phyloP scores from a whole-genome alignment of 2,888 invertebrate species.

The Scotopteryx bipunctaria region DNA sequence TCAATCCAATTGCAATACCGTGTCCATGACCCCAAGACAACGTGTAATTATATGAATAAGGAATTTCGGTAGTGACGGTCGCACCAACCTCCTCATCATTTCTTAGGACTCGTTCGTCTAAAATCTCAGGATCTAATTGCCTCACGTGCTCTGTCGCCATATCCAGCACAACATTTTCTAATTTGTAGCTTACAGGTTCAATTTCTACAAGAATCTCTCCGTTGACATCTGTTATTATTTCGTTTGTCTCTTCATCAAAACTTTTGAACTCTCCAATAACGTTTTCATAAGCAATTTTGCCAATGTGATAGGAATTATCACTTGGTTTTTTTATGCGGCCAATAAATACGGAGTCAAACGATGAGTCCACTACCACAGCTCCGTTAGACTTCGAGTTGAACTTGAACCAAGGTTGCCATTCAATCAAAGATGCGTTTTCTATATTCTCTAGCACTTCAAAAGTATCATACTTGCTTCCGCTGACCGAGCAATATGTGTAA shows the following conservation, averaged over 20 bases:
- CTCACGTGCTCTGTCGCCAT: slow-evolving; percentile 77
- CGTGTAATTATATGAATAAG: slow-evolving; percentile 87
- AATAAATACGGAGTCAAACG: slow-evolving; percentile 66
- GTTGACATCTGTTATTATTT: slow-evolving; percentile 76
- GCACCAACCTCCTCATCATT: slow-evolving; percentile 83
- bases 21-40: slow-evolving; percentile 92
- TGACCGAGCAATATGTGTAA: slow-evolving; percentile 85
- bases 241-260: slow-evolving; percentile 85
- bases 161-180: slow-evolving; percentile 86
- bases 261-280: slow-evolving; percentile 87
- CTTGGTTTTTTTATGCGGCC: slow-evolving; percentile 63
- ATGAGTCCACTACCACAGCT: slow-evolving; percentile 84
- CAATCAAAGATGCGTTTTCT: slow-evolving; percentile 89
- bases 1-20: slow-evolving; percentile 88
- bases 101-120: slow-evolving; percentile 77
- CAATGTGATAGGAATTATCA: slow-evolving; percentile 84
- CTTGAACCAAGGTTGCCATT: slow-evolving; percentile 90
- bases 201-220: slow-evolving; percentile 92
- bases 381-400: slow-evolving; percentile 87
- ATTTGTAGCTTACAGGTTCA: slow-evolving; percentile 90
- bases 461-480: slow-evolving; percentile 82
- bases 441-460: slow-evolving; percentile 91
- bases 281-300: slow-evolving; percentile 86
- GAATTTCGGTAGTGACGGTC: slow-evolving; percentile 88
- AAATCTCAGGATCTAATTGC: slow-evolving; percentile 74